phyloP scores from a whole-genome alignment of 2,888 invertebrate genomes.

The Glaucopsyche alexis region DNA sequence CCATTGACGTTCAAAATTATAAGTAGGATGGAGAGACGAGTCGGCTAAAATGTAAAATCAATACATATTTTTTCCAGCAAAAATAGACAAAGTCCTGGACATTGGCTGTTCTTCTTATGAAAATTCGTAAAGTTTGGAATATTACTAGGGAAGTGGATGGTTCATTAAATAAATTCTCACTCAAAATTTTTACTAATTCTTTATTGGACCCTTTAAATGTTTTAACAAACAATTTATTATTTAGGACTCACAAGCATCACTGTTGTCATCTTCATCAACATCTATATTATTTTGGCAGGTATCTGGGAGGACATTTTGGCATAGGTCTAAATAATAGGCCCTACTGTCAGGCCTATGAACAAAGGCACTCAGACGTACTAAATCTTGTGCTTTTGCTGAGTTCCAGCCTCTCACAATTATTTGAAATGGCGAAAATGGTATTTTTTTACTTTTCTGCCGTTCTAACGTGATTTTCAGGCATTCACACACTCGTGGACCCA shows the following conservation, averaged over 20 bases:
- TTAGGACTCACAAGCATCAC: constrained; percentile 13
- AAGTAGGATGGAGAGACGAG: no score
- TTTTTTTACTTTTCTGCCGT: no score
- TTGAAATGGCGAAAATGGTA: no score
- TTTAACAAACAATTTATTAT: constrained; percentile 12
- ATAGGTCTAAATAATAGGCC: constrained; percentile 9
- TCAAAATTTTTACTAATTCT: background rate
- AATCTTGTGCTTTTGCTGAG: constrained; percentile 7
- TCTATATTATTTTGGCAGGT: constrained; percentile 12
- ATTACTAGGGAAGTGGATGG: no score
- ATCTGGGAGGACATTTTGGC: constrained; percentile 18
- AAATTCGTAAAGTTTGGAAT: no score
- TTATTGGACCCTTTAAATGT: constrained; percentile 4
- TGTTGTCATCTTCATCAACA: constrained; percentile 9
- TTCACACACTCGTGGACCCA: no score
- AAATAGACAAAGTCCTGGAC: constrained; percentile 1
- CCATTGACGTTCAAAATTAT: no score
- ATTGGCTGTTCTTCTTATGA: constrained; percentile 12
- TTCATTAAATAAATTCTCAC: no score
- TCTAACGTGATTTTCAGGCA: no score
- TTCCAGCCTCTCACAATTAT: no score
- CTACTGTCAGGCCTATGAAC: constrained; percentile 17
- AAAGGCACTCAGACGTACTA: constrained; percentile 13
- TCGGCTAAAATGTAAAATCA: no score
- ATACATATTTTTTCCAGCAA: constrained; percentile 12